Base-by-base conservation (phyloP, 2,888 invertebrate genomes). In the Leptopilina drosophilae region DNA sequence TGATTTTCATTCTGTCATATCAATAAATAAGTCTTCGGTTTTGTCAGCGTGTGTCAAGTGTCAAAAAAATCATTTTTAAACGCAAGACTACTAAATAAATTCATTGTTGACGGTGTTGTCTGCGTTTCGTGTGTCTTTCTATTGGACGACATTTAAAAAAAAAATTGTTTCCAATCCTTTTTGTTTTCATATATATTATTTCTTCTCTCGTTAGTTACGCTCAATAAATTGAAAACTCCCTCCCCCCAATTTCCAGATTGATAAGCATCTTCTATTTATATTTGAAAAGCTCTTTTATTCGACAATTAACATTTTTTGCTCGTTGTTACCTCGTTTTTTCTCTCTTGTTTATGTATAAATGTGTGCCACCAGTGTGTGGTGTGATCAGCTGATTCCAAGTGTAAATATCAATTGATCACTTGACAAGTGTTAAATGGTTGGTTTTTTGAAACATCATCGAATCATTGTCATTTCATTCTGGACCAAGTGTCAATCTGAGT, bases 1-100 rank as follows among this genome's bases (percentile, higher is more conserved):
- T 88, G 85, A 87, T 85, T 85, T 78, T 84, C 83, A 84, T 85
- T 69, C 62, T 62, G 82, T 84, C 84, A 84, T 84, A 84, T 83
- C 84, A 86, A 82, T 82, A 80, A 81, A 49, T 49, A 78, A 81
- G 65, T 81, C 82, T 83, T 82, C 84, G 81, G 46, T 77, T 11
- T 49, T 69, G 81, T 78, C 85, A 81, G 81, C 81, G 77, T 81
- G 82, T 77, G 49, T 49, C 81, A 85, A 59, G 85, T 82, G 82
- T 85, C 82, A 81, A 85, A 81, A 33, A 5, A 33, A 33, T 33
- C 3, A 33, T 33, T 33, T 33, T 82, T 84, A 42, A 42, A 80
- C 84, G 83, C 81, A 81, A 79, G 80, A 78, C 64, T 76, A 80
- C 33, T 20, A 64, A 33, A 33, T 33, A 33, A 33, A 33, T 33